Percentiles rank a stretch among this genome's conserved stretches.
Evolutionary conservation across 2,888 invertebrate genomes (phyloP).

Genomic region (Liopterus haemorrhoidalis): DNA sequence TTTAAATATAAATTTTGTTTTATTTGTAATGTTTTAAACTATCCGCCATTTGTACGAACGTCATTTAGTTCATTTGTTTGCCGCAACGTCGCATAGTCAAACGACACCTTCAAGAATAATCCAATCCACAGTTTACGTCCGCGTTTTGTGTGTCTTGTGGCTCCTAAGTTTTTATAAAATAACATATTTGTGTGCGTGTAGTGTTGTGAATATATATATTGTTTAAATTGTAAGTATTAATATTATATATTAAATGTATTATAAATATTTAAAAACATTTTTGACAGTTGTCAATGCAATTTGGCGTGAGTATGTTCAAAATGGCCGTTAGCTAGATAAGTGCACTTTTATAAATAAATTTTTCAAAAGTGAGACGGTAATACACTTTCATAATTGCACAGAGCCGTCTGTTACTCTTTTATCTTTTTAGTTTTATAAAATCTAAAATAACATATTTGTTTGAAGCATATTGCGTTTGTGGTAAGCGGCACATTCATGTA

Average conservation of each 20-base stretch:
- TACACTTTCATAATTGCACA: not conserved
- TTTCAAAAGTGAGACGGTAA: not conserved
- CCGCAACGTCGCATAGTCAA: constrained; percentile 19
- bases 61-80: constrained; percentile 8
- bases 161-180: constrained; percentile 13
- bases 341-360: constrained; percentile 19
- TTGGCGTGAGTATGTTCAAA: constrained; percentile 20
- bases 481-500: not conserved
- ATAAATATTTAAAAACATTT: constrained; percentile 10
- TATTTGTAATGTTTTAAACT: constrained; percentile 11
- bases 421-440: not conserved
- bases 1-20: not conserved
- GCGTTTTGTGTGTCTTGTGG: constrained; percentile 21
- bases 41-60: constrained; percentile 6
- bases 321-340: constrained; percentile 22
- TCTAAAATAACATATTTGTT: not conserved
- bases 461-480: not conserved
- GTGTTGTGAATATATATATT: constrained; percentile 14
- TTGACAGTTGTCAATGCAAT: constrained; percentile 23
- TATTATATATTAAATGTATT: constrained; percentile 7
- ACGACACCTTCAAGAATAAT: constrained; percentile 18
- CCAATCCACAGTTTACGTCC: constrained; percentile 25
- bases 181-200: constrained; percentile 12
- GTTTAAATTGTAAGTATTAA: constrained; percentile 19
- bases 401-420: not conserved